Evolutionary conservation across 2,113 vertebrate genomes (phyloP), one percentile per base, ranked within the genome.

Genomic region (Rhipidura dahli): DNA sequence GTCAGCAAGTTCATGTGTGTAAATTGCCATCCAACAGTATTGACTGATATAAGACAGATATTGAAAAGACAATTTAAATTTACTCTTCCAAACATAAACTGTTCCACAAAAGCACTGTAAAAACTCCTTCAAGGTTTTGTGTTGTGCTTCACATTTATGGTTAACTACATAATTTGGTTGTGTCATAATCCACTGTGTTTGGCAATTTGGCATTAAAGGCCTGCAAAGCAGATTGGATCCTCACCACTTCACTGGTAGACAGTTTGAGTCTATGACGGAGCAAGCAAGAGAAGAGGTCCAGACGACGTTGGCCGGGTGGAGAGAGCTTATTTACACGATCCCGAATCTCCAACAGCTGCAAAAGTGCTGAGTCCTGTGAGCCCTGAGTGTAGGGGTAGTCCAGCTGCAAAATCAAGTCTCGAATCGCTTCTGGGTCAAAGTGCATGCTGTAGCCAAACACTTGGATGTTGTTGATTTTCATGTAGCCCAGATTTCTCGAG

Each of bases 401-500:
- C 98, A 99, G 97, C 96, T 99, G 99, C 91, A 99, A 98, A 89
- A 99, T 99, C 97, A 99, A 97, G 96, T 99, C 99, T 65, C 99
- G 98, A 50, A 99, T 99, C 2, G 99, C 99, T 82, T 99, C 99
- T 1, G 99, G 99, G 97, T 99, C 99, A 44, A 99, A 99, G 97
- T 99, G 99, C 99, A 99, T 99, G 98, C 99, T 99, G 98, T 99
- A 99, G 96, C 99, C 99, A 91, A 99, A 99, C 85, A 99, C 99
- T 97, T 99, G 99, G 86, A 99, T 99, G 97, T 98, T 98, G 97
- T 99, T 99, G 97, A 99, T 99, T 97, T 99, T 99, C 99, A 99
- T 99, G 95, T 99, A 99, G 83, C 99, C 99, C 97, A 99, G 98
- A 91, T 99, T 99, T 71, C 98, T 98, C 1, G 98, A 98, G 27